Conservation (phyloP, 2,888 invertebrate species). For the Ommatoiulus sabulosus region DNA sequence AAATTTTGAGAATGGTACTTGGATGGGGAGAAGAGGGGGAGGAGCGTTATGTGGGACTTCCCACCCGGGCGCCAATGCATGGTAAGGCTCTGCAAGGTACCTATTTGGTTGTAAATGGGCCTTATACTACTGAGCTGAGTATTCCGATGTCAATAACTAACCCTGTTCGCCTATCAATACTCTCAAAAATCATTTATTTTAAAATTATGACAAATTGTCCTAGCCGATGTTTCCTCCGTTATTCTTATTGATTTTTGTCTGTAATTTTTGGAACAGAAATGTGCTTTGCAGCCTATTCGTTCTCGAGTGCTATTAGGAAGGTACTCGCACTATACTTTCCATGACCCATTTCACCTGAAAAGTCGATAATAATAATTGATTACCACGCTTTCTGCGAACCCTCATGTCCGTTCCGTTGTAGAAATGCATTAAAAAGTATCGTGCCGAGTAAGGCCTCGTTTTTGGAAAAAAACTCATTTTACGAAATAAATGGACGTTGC, state of each 20-base stretch:
- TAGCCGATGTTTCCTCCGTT: not conserved
- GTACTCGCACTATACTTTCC: constrained; percentile 24
- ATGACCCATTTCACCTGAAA: constrained; percentile 42
- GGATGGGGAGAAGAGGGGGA: no score
- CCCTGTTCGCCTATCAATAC: no score
- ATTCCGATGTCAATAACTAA: no score
- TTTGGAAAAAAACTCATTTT: not conserved
- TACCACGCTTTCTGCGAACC: constrained; percentile 24
- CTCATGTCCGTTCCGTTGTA: not conserved
- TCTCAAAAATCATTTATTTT: not conserved
- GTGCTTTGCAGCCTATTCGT: not conserved
- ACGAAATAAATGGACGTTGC: not conserved
- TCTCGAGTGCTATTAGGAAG: constrained; percentile 8
- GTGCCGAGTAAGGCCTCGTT: not conserved
- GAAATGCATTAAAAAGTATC: constrained; percentile 29
- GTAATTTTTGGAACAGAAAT: not conserved
- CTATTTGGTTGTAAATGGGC: no score
- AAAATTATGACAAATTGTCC: not conserved
- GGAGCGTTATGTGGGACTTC: no score
- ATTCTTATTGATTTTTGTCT: constrained; percentile 34
- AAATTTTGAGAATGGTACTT: no score
- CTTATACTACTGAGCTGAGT: no score
- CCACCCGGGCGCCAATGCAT: no score
- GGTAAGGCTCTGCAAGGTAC: no score
- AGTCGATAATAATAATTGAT: constrained; percentile 43